phyloP scores from a whole-genome alignment of 2,888 invertebrate species.

The Terebella lapidaria region DNA sequence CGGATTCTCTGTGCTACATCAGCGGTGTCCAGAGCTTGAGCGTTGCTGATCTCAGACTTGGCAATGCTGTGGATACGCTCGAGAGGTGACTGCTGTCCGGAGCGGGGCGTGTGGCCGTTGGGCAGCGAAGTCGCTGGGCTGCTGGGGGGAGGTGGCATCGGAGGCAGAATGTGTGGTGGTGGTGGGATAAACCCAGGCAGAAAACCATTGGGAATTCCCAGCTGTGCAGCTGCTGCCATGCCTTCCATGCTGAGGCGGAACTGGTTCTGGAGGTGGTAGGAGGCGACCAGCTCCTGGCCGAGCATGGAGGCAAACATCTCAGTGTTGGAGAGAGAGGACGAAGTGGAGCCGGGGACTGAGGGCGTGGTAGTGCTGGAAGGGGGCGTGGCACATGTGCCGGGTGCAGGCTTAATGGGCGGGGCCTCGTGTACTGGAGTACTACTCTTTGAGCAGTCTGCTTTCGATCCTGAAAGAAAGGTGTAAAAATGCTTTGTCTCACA shows the following conservation, averaged over 20 bases:
- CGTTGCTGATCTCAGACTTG: conserved; percentile 5
- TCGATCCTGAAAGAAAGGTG: conserved; percentile 46
- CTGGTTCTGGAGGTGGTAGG: conserved; percentile 57
- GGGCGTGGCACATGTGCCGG: conserved; percentile 10
- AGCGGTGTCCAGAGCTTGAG: conserved; percentile 72
- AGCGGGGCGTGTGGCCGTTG: neutral
- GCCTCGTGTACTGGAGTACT: neutral
- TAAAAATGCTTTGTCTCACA: conserved; percentile 32
- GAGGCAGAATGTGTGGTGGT: conserved; percentile 2
- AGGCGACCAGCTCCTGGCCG: conserved; percentile 74
- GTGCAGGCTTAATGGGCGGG: neutral
- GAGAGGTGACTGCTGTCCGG: neutral
- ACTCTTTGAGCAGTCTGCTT: neutral
- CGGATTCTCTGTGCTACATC: conserved; percentile 86
- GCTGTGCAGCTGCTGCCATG: neutral
- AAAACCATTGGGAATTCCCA: neutral
- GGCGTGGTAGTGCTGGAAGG: conserved; percentile 35
- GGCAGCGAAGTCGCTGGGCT: neutral
- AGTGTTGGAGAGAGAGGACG: conserved; percentile 39
- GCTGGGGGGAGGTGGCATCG: neutral
- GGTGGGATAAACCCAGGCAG: conserved; percentile 1
- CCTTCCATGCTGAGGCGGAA: conserved; percentile 3
- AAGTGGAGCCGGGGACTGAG: conserved; percentile 21
- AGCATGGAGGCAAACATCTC: conserved; percentile 57
- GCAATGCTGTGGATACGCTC: conserved; percentile 13